Evolutionary conservation across 2,113 vertebrate genomes (phyloP), one percentile per base, ranked within the genome.

Genomic region (Coreoperca whiteheadi): DNA sequence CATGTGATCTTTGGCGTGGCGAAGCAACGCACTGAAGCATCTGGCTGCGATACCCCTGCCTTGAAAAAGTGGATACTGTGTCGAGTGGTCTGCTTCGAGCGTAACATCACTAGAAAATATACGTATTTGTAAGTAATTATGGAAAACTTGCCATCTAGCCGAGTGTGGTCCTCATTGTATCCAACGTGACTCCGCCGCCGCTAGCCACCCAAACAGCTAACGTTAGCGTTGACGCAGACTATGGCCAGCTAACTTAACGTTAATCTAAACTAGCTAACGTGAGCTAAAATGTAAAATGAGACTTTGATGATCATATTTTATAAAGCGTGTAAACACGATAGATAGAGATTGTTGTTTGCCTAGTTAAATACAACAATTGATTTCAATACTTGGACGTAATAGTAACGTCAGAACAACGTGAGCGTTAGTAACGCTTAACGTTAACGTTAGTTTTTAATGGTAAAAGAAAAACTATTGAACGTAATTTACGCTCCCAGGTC

Each of bases 51-150:
- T 2, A 57, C 39, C 30, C 20, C 0, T 20, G 2, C 8, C 15
- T 1, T 18, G 2, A 57, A 1, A 34, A 32, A 30, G 37, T 64
- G 18, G 57, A 12, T 51, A 43, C 1, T 4, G 11, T 8, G 10
- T 32, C 1, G 2, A 15, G 4, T n/a, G 21, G n/a, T 41, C 56
- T 21, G 1, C 4, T 53, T 43, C 21, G 16, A 12, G 1, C 37
- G 0, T 9, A 8, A 16, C 43, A 53, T n/a, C 32, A 4, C 15
- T 14, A 16, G 21, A 25, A 54, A 75, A 77, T 1, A 32, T 16
- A 28, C 53, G 5, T 0, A 43, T 51, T 56, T 67, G 84, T 89
- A 78, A 89, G 89, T 92, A 84, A 77, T 23, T 46, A 32, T 63
- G 6, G 7, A 2, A 54, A 15, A 20, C 2, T 32, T 50, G 0